A percentile compares a stretch with the other conserved stretches of the same genome.
Evolutionary conservation across 2,113 vertebrate species (phyloP).

Genomic region (Helogale parvula): DNA sequence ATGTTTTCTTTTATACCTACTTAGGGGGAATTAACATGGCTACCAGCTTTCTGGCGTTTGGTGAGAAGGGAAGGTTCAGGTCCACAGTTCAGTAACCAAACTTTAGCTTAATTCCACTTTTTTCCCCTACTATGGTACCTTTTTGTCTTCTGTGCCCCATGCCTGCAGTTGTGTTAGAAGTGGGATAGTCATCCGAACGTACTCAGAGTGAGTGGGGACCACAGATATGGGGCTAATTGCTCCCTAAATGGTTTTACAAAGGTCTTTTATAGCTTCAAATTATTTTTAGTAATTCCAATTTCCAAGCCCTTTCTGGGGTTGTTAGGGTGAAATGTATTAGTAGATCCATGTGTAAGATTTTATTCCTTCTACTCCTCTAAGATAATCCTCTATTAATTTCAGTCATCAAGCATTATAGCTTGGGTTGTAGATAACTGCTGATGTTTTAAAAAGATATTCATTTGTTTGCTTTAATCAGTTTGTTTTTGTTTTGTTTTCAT

Average conservation of each 20-base stretch:
- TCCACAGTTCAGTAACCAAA: background rate
- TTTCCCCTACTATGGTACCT: background rate
- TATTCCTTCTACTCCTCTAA: background rate
- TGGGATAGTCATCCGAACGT: background rate
- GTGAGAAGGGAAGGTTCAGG: background rate
- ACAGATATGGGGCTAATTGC: background rate
- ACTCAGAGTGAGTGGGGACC: background rate
- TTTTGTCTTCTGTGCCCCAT: background rate
- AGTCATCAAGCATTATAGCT: background rate
- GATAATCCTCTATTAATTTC: background rate
- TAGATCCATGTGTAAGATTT: background rate
- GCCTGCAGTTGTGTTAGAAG: background rate
- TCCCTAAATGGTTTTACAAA: background rate
- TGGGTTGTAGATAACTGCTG: background rate
- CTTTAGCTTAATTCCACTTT: background rate
- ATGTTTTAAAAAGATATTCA: background rate
- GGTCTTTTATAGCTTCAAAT: background rate
- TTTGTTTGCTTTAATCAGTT: background rate
- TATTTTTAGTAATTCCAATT: background rate
- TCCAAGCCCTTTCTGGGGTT: background rate
- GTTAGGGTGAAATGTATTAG: background rate
- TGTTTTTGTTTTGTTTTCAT: background rate
- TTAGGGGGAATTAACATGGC: background rate
- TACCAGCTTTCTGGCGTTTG: constrained; percentile 7
- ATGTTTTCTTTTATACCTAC: background rate